Evolutionary conservation across 2,113 vertebrate genomes (phyloP), one percentile per base, ranked within the genome.

Genomic region (Scomber japonicus): DNA sequence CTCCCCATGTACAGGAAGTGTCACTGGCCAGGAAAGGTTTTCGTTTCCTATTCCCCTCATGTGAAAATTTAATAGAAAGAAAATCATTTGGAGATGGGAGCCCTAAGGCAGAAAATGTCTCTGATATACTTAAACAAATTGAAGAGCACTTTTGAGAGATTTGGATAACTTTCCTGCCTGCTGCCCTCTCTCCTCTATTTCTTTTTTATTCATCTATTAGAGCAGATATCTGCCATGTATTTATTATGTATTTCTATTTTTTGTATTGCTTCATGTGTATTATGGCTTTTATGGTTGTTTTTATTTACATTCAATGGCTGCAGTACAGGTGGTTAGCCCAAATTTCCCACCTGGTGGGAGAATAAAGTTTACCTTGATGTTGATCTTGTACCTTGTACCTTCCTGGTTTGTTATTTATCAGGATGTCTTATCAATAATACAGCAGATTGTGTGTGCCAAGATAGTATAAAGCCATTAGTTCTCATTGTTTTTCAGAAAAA

Each of bases 1-100:
- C 21, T 55, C 12, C 19, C 53, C n/a, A 24, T 16, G 59, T 45
- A 80, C 71, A 83, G 83, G 75, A 92, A 86, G 71, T 78, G 73
- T 71, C 63, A 16, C 48, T 45, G 68, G 59, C 60, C 72, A 69
- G 63, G 80, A 88, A 87, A 79, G n/a, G 21, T 4, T 16, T 13
- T 67, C 5, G 10, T 46, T 77, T 88, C 71, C 72, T 61, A 74
- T 88, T 88, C 35, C 75, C 55, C 62, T 44, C 4, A 15, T 77
- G 59, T 65, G 51, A n/a, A 65, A 82, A 30, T 24, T 19, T 35
- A 6, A 51, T 55, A 53, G 68, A 14, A 48, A 59, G n/a, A 77
- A 72, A 65, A n/a, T 67, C 45, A 17, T 71, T 51, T 60, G 3
- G 10, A 75, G 11, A 54, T 21, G 15, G 49, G 7, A 72, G 71